Base-by-base conservation (phyloP, 2,888 invertebrate genomes). In the Spodoptera picta region DNA sequence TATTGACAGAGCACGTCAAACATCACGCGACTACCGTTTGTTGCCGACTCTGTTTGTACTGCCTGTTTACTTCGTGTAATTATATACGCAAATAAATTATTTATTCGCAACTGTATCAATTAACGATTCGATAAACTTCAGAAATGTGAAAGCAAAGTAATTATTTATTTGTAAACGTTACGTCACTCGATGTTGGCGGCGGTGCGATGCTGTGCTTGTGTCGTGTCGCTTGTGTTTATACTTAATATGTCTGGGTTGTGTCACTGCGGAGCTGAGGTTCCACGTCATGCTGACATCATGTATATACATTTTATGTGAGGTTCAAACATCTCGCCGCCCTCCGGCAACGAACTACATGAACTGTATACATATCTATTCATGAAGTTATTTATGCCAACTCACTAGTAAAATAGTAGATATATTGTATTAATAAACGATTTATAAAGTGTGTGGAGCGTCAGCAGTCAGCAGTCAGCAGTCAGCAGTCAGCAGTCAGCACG, bases 61-160 rank as follows among this genome's bases (percentile, higher is more conserved):
- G 59, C 42, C 52, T 69, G 49, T 72, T 69, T 70, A 64, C 47
- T 14, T 45, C 47, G 12, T 41, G 55, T 72, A 72, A 75, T 70
- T 70, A 69, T 47, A 53, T 45, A 43, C 36, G 52, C 46, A 58
- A 74, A 70, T 74, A 74, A 45, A 62, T 69, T 14, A 69, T 54
- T 45, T 55, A 63, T 63, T 55, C 62, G 27, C 27, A 41, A 24
- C 23, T 19, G 74, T n/a, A 74, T 49, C 70, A 53, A 74, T 69
- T 54, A 69, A 56, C 47, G 49, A 69, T 55, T 49, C 51, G 46
- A 44, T 50, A 19, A 63, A 46, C 41, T 51, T 41, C 36, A n/a
- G 53, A 24, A 47, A 46, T 55, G 45, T 19, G 14, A 48, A 52
- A 19, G n/a, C 52, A 2, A 45, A 50, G 31, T 44, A 11, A 68